These are phyloP conservation scores for Pitangus sulphuratus DNA, from an alignment of 2,797 vertebrate genomes.

Conservation along the genomic window DNA sequence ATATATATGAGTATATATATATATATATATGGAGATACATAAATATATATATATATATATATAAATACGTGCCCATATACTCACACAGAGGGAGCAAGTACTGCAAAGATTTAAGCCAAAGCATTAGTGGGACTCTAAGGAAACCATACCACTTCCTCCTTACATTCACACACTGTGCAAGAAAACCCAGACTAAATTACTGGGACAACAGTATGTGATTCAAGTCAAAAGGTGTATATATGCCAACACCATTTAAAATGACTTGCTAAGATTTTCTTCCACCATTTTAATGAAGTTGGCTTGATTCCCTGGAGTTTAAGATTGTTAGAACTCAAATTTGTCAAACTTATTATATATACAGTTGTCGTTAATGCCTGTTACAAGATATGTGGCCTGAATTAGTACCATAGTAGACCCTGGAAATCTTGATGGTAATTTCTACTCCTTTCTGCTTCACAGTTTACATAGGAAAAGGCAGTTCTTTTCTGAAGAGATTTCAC, in stretches of 20 bases:
- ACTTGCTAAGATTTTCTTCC: slow-evolving; percentile 3
- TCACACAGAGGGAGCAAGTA: background rate
- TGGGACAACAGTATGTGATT: background rate
- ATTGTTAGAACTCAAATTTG: background rate
- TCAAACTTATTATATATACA: background rate
- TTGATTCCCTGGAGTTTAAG: slow-evolving; percentile 15
- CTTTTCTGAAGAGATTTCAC: background rate
- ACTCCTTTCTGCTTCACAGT: background rate
- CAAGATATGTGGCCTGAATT: background rate
- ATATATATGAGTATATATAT: fast-evolving
- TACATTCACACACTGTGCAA: background rate
- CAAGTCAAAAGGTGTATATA: background rate
- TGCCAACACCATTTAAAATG: background rate
- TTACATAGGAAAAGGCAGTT: background rate
- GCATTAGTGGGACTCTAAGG: background rate
- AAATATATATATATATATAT: fast-evolving
- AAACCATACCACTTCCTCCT: background rate
- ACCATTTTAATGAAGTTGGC: slow-evolving; percentile 14
- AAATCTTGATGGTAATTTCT: background rate
- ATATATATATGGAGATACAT: background rate
- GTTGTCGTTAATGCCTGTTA: background rate
- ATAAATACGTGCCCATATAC: fast-evolving
- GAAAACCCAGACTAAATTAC: background rate
- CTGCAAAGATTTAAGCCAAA: background rate
- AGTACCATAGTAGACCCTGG: background rate